Evolutionary conservation across 2,113 vertebrate species (phyloP), one percentile per base, ranked within the genome.

Genomic region (Mixornis gularis): DNA sequence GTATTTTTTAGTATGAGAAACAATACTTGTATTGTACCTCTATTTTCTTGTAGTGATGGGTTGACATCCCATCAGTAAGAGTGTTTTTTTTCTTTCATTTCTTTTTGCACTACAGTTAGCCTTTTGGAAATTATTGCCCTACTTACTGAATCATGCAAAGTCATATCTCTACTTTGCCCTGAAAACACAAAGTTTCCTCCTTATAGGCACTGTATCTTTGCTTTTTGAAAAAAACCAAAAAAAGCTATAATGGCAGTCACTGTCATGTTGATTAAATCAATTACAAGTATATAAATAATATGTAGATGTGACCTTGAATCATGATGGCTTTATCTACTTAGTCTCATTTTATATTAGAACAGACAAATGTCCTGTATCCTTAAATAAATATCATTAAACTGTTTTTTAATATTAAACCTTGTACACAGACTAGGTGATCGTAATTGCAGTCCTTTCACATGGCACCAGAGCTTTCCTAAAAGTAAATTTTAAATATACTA

Each of bases 191-290:
- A 52, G 1, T 59, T 76, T 89, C 63, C 65, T 78, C 60, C 65
- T 77, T 63, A 76, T n/a, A 77, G 59, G 43, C 78, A 72, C 9
- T 41, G 17, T 58, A 41, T 55, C 29, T 79, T 63, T 32, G 2
- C 1, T 51, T 56, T 89, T 24, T 10, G 3, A 5, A 56, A 78
- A 48, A 32, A 32, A n/a, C 3, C 52, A 55, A 32, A n/a, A 4
- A 58, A n/a, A 1, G 5, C 12, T 86, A 26, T 48, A 43, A 60
- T 62, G 24, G 51, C 51, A 80, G 73, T 60, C 46, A 81, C 65
- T 90, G 70, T 53, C 65, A 85, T 62, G 30, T 74, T 90, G 83
- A 90, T 81, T 85, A 87, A 62, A 81, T 85, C 51, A 94, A 62
- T 65, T 84, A 17, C 38, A 87, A 90, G 8, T 60, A 34, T 68